Conservation (phyloP, 2,113 vertebrate genomes). For the Procavia capensis region DNA sequence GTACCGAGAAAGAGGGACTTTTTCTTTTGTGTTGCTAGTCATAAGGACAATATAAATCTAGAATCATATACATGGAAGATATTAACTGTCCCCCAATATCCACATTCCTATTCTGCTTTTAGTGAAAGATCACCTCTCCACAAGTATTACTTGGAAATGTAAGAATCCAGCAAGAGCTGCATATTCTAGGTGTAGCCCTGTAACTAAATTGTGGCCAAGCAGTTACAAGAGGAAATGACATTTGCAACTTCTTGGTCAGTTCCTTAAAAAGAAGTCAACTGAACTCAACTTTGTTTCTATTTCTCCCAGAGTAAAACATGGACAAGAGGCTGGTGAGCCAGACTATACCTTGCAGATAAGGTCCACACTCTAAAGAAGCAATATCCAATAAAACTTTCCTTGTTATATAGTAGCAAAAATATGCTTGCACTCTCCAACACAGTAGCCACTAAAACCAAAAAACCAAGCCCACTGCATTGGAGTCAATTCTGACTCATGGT, state of each 20-base stretch:
- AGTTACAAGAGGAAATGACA: background rate
- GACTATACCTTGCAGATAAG: background rate
- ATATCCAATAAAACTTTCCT: conserved; percentile 29
- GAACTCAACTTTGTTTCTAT: background rate
- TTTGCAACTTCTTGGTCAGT: background rate
- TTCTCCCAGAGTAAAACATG: background rate
- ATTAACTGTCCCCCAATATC: background rate
- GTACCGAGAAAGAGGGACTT: background rate
- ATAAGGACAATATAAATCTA: conserved; percentile 26
- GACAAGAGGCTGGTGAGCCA: background rate
- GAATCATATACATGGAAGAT: background rate
- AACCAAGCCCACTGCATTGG: no score
- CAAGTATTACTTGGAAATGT: background rate
- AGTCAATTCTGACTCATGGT: no score
- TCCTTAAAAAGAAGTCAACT: conserved; percentile 17
- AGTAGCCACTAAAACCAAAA: background rate
- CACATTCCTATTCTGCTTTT: background rate
- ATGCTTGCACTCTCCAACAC: background rate
- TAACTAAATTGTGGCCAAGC: background rate
- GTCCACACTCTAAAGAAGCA: background rate
- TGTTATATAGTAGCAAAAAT: no score
- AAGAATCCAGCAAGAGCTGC: background rate
- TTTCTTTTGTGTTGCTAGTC: background rate
- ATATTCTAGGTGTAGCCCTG: background rate
- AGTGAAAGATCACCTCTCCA: background rate